Percentiles rank a stretch among this genome's conserved stretches.
Conservation (phyloP, 1,140 invertebrate species). For the Telenomus remus region DNA sequence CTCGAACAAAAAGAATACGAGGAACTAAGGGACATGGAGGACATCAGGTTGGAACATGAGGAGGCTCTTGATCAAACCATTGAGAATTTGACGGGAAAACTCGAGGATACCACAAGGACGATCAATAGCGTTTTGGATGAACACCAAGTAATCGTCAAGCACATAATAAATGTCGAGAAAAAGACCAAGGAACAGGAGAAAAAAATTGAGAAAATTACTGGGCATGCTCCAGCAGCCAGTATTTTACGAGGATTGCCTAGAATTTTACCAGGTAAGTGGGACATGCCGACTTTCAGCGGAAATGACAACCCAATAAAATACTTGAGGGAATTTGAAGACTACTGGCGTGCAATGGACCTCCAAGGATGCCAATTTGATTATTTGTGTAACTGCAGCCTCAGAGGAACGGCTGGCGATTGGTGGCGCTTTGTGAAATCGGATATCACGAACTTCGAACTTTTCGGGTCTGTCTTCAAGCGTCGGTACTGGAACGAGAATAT, state of each 20-base stretch:
- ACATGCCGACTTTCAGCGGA: background rate
- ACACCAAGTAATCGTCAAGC: background rate
- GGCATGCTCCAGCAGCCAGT: background rate
- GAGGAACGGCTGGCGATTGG: background rate
- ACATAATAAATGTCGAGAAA: background rate
- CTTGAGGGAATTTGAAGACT: background rate
- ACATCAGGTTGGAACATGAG: background rate
- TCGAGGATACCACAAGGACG: no score
- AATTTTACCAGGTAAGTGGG: background rate
- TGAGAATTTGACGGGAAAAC: background rate
- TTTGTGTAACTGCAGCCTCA: background rate
- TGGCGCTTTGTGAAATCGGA: background rate
- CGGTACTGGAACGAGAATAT: constrained; percentile 1
- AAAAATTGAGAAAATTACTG: background rate
- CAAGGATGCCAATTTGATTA: background rate
- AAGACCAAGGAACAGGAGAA: background rate
- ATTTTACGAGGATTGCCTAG: no score
- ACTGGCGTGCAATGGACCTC: background rate
- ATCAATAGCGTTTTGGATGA: background rate
- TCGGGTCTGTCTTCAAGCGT: background rate
- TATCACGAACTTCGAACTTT: background rate
- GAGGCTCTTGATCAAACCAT: background rate
- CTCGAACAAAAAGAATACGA: no score
- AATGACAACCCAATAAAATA: background rate
- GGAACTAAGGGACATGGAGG: background rate